Evolutionary conservation across 2,888 invertebrate species (phyloP).

Genomic region (Urechis unicinctus): DNA sequence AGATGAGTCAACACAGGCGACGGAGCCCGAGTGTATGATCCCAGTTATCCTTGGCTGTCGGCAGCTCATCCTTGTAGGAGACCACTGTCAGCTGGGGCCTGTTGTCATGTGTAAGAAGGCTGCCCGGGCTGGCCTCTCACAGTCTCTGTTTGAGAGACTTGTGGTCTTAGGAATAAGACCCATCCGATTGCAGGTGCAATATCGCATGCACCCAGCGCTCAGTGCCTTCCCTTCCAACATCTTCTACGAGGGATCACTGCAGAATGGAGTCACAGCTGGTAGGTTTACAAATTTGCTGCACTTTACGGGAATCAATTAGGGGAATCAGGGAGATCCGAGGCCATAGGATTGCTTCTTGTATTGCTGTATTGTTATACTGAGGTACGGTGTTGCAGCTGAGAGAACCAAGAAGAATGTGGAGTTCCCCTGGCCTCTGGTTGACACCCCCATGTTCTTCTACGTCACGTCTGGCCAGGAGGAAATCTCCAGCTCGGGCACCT

Average conservation of each 20-base stretch:
- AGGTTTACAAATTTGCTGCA: slow-evolving; percentile 15
- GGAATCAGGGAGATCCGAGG: too few relatives aligned
- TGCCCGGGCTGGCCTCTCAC: slow-evolving; percentile 90
- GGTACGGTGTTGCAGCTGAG: slow-evolving; percentile 61
- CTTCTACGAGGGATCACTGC: slow-evolving; percentile 97
- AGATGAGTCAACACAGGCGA: slow-evolving; percentile 95
- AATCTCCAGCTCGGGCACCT: slow-evolving; percentile 96
- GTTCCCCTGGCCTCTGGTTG: slow-evolving; percentile 91
- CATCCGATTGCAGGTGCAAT: slow-evolving; percentile 88
- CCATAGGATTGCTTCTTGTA: not conserved
- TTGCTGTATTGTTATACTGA: not conserved
- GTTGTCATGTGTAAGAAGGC: slow-evolving; percentile 99
- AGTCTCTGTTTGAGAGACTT: slow-evolving; percentile 92
- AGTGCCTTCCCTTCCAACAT: slow-evolving; percentile 98
- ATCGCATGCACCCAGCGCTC: slow-evolving; percentile 97
- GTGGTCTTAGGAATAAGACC: slow-evolving; percentile 96
- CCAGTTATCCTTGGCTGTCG: slow-evolving; percentile 95
- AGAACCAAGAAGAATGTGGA: slow-evolving; percentile 78
- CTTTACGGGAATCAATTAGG: too few relatives aligned
- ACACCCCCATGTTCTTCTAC: slow-evolving; percentile 98
- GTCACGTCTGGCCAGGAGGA: slow-evolving; percentile 95
- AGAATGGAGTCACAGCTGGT: slow-evolving; percentile 94
- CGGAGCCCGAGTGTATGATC: slow-evolving; percentile 94
- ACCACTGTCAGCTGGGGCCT: slow-evolving; percentile 97
- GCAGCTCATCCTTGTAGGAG: slow-evolving; percentile 93